phyloP scores from a whole-genome alignment of 2,888 invertebrate species.

The Drosophila infuscata region DNA sequence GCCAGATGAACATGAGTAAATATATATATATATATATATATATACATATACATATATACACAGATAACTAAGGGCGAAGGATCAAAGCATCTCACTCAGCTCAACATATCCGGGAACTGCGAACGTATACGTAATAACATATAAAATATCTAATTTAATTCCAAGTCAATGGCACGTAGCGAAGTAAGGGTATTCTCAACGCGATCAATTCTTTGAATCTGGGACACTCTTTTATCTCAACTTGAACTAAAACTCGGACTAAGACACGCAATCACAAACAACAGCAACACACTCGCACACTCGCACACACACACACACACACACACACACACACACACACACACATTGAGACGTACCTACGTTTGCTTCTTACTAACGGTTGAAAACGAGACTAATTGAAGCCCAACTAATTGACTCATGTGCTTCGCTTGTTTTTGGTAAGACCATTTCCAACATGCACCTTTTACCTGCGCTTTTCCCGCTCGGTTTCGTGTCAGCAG shows the following conservation, averaged over 20 bases:
- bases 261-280: not conserved
- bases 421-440: conserved; percentile 20
- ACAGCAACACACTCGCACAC: not conserved
- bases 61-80: not conserved
- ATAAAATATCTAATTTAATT: not conserved
- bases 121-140: not conserved
- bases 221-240: not conserved
- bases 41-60: too few relatives aligned
- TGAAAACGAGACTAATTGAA: conserved; percentile 47
- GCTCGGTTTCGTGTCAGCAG: not conserved
- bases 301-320: not conserved
- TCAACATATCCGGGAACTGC: not conserved
- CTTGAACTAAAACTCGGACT: not conserved
- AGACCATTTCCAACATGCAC: conserved; percentile 8
- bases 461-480: not conserved
- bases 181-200: not conserved
- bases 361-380: conserved; percentile 25
- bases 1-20: not conserved
- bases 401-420: conserved; percentile 14
- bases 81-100: not conserved
- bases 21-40: not conserved
- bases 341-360: not conserved
- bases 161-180: not conserved
- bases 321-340: not conserved
- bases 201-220: not conserved